phyloP scores from a whole-genome alignment of 1,140 invertebrate species.

The Macrosteles quadrilineatus region DNA sequence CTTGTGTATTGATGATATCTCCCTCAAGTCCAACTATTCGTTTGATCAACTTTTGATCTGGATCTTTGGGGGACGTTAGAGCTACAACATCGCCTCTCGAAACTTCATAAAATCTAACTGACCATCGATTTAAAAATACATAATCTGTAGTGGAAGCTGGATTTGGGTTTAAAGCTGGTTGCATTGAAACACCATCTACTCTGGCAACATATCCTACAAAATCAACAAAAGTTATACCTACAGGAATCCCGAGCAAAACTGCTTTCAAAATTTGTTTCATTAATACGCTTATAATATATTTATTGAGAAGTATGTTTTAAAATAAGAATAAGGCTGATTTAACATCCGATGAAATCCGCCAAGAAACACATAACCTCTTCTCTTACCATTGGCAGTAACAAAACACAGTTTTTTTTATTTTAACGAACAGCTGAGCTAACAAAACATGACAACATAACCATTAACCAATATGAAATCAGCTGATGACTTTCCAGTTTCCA shows the following conservation, averaged over 20 bases:
- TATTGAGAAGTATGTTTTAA: too few species aligned
- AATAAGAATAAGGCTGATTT: too few species aligned
- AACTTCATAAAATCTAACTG: slow-evolving; percentile 66
- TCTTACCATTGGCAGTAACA: too few species aligned
- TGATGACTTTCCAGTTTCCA: too few species aligned
- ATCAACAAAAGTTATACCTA: slow-evolving; percentile 79
- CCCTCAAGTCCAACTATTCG: slow-evolving; percentile 79
- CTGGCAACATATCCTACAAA: slow-evolving; percentile 80
- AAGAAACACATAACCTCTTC: too few species aligned
- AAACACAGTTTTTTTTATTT: too few species aligned
- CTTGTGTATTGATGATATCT: slow-evolving; percentile 71
- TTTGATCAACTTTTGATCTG: slow-evolving; percentile 85
- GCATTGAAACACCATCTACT: slow-evolving; percentile 90
- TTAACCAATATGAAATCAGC: too few species aligned
- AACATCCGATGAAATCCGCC: too few species aligned
- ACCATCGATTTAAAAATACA: slow-evolving; percentile 82
- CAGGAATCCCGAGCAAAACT: slow-evolving; percentile 68
- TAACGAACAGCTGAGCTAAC: too few species aligned
- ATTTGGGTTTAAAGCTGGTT: slow-evolving; percentile 86
- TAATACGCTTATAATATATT: too few species aligned
- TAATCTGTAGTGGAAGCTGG: slow-evolving; percentile 65
- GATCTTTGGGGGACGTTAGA: slow-evolving; percentile 81
- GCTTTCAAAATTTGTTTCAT: too few species aligned
- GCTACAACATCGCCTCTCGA: slow-evolving; percentile 83
- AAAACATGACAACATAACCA: too few species aligned